Base-by-base conservation (phyloP, 2,888 invertebrate species). In the Oscheius sp. region DNA sequence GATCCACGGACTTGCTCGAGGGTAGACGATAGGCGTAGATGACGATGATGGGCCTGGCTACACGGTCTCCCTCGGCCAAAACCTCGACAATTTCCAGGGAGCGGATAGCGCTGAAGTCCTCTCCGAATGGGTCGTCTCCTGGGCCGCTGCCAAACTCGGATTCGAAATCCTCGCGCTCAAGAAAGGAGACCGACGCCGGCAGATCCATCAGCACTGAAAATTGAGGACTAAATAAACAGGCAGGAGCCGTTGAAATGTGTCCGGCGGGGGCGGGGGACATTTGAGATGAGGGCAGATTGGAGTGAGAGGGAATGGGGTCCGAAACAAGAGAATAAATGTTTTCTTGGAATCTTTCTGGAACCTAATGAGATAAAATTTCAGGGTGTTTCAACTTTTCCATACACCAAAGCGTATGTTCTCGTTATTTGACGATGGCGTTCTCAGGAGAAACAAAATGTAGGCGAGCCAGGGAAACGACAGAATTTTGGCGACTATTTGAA, bases 1-100 rank as follows among this genome's bases (percentile, higher is more conserved):
- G 94, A 86, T 94, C 93, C 78, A 94, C 90, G 78, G 93, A 93
- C 89, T 93, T 94, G 89, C 93, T 94, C 63, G 93, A 93, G 0
- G 95, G 95, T 83, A 94, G 91, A 88, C 93, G 93, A 90, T 96
- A 97, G 7, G 99, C 97, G 78, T 96, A 97, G 73, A 99, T 94
- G 58, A 96, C 95, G 87, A 99, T 96, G 85, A 99, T 94, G 90
- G 97, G 95, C 80, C 83, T 82, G 89, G 86, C 87, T 21, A 85
- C 88, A 58, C 84, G 59, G 74, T 88, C 88, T 21, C 88, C 88
- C 59, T 89, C 88, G 0, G 91, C 94, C 76, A 94, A 93, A n/a
- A 94, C 93, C 90, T 94, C 94, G 29, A 94, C 93, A 82, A 94
- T 94, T 32, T 93, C 93, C 87, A 93, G 92, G 84, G 92, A 92